Evolutionary conservation across 2,113 vertebrate genomes (phyloP).

Genomic region (Bos indicus): DNA sequence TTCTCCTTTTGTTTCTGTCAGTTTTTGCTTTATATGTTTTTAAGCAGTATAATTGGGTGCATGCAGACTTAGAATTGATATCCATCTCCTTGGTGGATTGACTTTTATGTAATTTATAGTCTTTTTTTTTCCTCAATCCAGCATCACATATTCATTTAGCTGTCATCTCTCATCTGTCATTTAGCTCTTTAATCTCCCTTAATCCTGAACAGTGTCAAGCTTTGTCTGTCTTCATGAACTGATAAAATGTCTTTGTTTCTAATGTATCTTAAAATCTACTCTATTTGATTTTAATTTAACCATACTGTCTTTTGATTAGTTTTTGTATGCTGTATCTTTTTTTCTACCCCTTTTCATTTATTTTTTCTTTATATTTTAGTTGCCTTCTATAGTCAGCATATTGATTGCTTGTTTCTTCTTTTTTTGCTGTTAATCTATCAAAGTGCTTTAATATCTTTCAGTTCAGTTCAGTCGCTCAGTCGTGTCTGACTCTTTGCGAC

Average conservation of each 20-base stretch:
- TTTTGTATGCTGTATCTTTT: neutral
- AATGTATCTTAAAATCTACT: neutral
- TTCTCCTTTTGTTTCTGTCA: neutral
- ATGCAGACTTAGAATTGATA: neutral
- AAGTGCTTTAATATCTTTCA: neutral
- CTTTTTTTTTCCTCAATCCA: neutral
- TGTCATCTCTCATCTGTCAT: neutral
- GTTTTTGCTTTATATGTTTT: neutral
- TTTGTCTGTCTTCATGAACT: neutral
- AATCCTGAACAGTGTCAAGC: neutral
- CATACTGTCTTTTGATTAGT: neutral
- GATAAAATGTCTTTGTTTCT: neutral
- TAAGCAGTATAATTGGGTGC: neutral
- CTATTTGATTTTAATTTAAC: neutral
- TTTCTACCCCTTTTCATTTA: neutral
- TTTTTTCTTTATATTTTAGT: neutral
- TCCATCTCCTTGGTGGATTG: neutral
- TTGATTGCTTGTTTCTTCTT: neutral
- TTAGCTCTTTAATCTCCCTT: neutral
- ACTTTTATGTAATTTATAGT: neutral
- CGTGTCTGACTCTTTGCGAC: rapidly evolving
- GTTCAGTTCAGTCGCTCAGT: no score
- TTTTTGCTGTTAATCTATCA: neutral
- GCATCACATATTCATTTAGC: neutral
- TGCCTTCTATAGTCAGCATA: neutral